phyloP scores from a whole-genome alignment of 2,888 invertebrate genomes.

The Xanthorhoe designata region DNA sequence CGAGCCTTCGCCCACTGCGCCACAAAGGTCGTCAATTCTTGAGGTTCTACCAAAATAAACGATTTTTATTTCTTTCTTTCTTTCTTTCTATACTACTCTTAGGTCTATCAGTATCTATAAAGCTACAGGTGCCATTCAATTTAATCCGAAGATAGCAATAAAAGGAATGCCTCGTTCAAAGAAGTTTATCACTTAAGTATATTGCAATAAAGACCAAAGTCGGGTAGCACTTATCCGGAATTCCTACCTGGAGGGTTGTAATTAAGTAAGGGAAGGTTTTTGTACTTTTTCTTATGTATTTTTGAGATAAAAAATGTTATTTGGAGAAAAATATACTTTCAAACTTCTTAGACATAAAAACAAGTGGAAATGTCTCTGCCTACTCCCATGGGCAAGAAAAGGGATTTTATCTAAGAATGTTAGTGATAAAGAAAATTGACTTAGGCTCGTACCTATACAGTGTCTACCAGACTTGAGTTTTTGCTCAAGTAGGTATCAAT shows the following conservation, averaged over 20 bases:
- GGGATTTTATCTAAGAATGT: too few relatives aligned
- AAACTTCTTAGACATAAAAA: background rate
- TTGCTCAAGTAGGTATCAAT: too few relatives aligned
- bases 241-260: slow-evolving; percentile 3
- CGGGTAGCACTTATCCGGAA: slow-evolving; percentile 5
- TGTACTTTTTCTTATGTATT: slow-evolving; percentile 1
- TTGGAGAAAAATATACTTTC: background rate
- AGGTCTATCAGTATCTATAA: slow-evolving; percentile 8
- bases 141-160: slow-evolving; percentile 30
- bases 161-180: slow-evolving; percentile 22
- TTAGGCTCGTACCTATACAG: too few relatives aligned
- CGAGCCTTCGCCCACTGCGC: too few relatives aligned
- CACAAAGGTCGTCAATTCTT: too few relatives aligned
- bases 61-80: too few relatives aligned
- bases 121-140: slow-evolving; percentile 31
- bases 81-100: too few relatives aligned
- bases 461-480: too few relatives aligned
- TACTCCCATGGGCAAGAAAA: too few relatives aligned
- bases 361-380: too few relatives aligned
- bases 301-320: background rate
- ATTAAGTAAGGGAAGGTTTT: slow-evolving; percentile 17
- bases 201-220: slow-evolving; percentile 13
- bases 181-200: slow-evolving; percentile 16
- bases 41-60: too few relatives aligned
- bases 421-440: too few relatives aligned